Percentiles rank a stretch among this genome's conserved stretches.
Conservation (phyloP, 2,797 vertebrate species). For the Gadopsis bispinosus region DNA sequence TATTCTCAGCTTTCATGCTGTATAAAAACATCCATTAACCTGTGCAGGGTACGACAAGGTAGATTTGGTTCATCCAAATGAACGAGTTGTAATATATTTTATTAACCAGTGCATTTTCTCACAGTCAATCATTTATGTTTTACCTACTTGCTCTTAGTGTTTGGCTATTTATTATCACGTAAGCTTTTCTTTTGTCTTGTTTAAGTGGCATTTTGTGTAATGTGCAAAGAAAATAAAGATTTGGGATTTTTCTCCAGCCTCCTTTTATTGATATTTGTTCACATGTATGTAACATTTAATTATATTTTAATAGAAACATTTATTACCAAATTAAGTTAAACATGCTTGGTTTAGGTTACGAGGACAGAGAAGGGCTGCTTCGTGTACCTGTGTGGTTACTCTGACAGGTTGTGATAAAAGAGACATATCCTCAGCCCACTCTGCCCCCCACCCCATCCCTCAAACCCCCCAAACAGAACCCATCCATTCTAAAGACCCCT, state of each 20-base stretch:
- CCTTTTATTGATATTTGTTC: background rate
- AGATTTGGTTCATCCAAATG: slow-evolving; percentile 55
- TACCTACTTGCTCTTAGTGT: slow-evolving; percentile 53
- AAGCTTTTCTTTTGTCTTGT: slow-evolving; percentile 36
- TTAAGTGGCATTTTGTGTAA: slow-evolving; percentile 50
- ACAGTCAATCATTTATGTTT: slow-evolving; percentile 49
- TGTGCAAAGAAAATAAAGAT: slow-evolving; percentile 75
- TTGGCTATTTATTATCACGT: slow-evolving; percentile 81
- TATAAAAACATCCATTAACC: slow-evolving; percentile 3
- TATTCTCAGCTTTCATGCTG: slow-evolving; percentile 11
- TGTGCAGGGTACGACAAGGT: slow-evolving; percentile 12
- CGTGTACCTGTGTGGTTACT: slow-evolving; percentile 44
- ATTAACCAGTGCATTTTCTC: slow-evolving; percentile 52
- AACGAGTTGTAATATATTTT: slow-evolving; percentile 82
- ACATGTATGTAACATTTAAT: background rate
- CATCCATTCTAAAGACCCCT: slow-evolving; percentile 72
- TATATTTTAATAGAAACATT: background rate
- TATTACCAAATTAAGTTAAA: background rate
- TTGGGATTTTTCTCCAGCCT: slow-evolving; percentile 28
- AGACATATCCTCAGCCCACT: slow-evolving; percentile 48
- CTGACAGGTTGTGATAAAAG: slow-evolving; percentile 73
- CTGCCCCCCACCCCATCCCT: slow-evolving; percentile 3
- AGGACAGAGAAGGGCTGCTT: slow-evolving; percentile 14
- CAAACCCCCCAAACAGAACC: slow-evolving; percentile 62
- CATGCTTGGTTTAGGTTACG: slow-evolving; percentile 15